Base-by-base conservation (phyloP, 2,797 vertebrate genomes). In the Babyrousa celebensis region DNA sequence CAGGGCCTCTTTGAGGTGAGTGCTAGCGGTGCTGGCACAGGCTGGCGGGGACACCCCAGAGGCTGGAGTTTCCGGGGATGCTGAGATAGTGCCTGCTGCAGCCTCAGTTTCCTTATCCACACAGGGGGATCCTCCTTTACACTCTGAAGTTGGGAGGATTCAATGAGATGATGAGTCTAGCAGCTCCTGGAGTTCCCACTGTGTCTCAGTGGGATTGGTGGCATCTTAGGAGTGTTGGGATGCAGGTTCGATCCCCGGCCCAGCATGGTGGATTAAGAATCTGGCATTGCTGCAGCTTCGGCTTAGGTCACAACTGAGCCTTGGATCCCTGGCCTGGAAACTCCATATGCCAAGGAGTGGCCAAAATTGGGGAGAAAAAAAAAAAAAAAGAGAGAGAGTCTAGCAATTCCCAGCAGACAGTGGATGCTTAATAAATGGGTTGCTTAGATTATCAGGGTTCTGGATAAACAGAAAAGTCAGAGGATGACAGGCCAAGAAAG, bases 1-100 rank as follows among this genome's bases (percentile, higher is more conserved):
- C 99, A 99, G 98, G 99, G 99, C 83, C 98, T 99, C 93, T 99
- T 99, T 75, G 99, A 99, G 99, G 99, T 99, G 97, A 83, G 91
- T 79, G 71, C n/a, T 1, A 1, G 1, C 14, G 17, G 7, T 11
- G 14, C 0, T 4, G 29, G 75, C 14, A 20, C 3, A 1, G 70
- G 18, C 12, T 80, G n/a, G 68, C 67, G n/a, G 70, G 60, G 62
- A 11, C 5, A 7, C 36, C 63, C 17, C 56, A 18, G 60, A 36
- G 54, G 36, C 62, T 67, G 4, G 40, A 54, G 12, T 10, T 58
- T 3, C 1, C 2, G 12, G n/a, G 63, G 58, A 79, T 14, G 21
- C 43, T 3, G 12, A 29, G 16, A 8, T 23, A 1, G 6, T 36
- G n/a, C 87, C 56, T 27, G 29, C 48, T 0, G 0, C 71, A 68